Evolutionary conservation across 1,140 invertebrate genomes (phyloP).

Genomic region (Lasioglossum albipes): DNA sequence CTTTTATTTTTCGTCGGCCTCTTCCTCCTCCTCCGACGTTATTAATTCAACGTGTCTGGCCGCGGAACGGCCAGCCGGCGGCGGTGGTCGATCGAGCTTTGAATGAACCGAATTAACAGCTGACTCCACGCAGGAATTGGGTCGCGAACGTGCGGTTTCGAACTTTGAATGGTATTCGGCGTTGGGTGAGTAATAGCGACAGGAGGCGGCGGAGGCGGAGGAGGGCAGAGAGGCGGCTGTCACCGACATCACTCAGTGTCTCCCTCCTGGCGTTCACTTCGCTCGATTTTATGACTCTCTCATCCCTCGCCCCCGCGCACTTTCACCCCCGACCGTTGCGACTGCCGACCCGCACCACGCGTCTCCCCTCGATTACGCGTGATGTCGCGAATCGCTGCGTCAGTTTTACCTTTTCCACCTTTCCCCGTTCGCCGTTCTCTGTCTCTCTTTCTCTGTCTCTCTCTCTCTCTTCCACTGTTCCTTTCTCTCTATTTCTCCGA

Average conservation of each 20-base stretch:
- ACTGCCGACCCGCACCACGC: conserved; percentile 38
- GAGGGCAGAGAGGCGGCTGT: conserved; percentile 58
- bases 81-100: conserved; percentile 60
- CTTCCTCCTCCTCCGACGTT: conserved; percentile 16
- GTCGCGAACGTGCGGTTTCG: conserved; percentile 74
- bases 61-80: conserved; percentile 34
- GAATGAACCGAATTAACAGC: conserved; percentile 71
- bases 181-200: conserved; percentile 73
- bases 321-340: conserved; percentile 35
- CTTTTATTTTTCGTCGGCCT: neutral
- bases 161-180: conserved; percentile 74
- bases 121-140: conserved; percentile 72
- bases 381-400: conserved; percentile 52
- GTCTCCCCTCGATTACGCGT: conserved; percentile 42
- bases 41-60: conserved; percentile 44
- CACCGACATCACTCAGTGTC: conserved; percentile 73
- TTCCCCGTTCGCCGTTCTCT: no score
- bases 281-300: conserved; percentile 73
- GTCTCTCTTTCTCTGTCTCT: neutral
- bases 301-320: conserved; percentile 50
- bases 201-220: conserved; percentile 62
- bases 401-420: neutral
- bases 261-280: conserved; percentile 68
- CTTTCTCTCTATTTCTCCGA: no score
- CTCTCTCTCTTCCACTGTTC: no score